Conservation (phyloP, 2,888 invertebrate genomes). For the Uloborus plumipes region DNA sequence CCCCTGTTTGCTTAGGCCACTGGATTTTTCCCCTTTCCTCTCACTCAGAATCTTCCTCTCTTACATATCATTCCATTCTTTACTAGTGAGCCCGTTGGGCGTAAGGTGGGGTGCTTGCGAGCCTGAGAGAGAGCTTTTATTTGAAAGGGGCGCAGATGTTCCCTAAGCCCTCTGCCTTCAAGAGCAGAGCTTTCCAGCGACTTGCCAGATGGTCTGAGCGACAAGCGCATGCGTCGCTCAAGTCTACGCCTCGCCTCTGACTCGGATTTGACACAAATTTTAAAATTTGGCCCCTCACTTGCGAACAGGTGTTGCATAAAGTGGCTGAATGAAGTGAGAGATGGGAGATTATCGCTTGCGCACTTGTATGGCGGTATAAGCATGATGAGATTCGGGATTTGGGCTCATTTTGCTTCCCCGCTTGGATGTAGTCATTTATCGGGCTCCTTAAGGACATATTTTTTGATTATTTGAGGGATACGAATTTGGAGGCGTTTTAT, state of each 20-base stretch:
- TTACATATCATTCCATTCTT: conserved; percentile 34
- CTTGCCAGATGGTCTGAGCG: conserved; percentile 55
- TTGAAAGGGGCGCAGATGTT: conserved; percentile 60
- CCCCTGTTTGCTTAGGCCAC: conserved; percentile 33
- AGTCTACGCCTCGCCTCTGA: conserved; percentile 13
- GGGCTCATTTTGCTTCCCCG: background rate
- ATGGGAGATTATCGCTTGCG: conserved; percentile 16
- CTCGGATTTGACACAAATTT: conserved; percentile 35
- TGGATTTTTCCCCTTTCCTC: conserved; percentile 20
- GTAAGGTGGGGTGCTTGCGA: conserved; percentile 22
- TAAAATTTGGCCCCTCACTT: conserved; percentile 14
- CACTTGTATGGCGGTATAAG: conserved; percentile 43
- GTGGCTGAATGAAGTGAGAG: conserved; percentile 35
- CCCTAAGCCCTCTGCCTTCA: conserved; percentile 44
- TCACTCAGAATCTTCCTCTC: conserved; percentile 10
- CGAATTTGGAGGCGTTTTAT: too few species aligned
- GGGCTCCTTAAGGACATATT: too few species aligned
- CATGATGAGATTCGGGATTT: conserved; percentile 3
- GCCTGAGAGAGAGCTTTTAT: conserved; percentile 45
- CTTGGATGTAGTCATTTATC: too few species aligned
- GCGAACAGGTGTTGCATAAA: conserved; percentile 54
- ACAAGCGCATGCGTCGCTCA: conserved; percentile 34
- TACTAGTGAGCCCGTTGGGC: conserved; percentile 41
- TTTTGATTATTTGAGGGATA: too few species aligned
- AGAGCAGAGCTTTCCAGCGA: conserved; percentile 43